Base-by-base conservation (phyloP, 2,888 invertebrate species). In the Hirtodrosophila histrioides region DNA sequence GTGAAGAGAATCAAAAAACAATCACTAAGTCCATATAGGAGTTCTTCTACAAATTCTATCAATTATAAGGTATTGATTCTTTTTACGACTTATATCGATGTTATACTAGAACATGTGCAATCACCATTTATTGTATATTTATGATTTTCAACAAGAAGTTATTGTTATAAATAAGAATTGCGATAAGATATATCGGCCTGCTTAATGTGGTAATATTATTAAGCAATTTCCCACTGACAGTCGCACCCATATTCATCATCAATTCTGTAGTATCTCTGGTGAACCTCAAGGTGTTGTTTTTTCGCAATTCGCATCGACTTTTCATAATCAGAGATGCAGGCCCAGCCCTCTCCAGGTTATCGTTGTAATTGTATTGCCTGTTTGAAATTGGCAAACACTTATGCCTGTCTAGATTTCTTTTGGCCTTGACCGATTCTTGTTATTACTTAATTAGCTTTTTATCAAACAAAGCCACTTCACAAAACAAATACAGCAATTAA, bases 351-450 rank as follows among this genome's bases (percentile, higher is more conserved):
- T 48, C 40, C 48, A 31, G 44, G 29, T 36, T 44, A 44, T 46
- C 41, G 53, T 41, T 46, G 51, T 31, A 31, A 27, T 27, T 27
- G 27, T 27, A 27, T 27, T 27, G 27, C 27, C 6, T 27, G 3
- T 2, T 12, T 41, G 35, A 12, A 36, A 29, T 35, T n/a, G 33
- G 29, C 27, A 51, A 51, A 40, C 37, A 49, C 39, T 51, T 39
- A 45, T 48, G 60, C 44, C 39, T 39, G 23, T 35, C 10, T 36
- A 41, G 51, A 37, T 48, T 51, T 27, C 48, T 62, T 23, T n/a
- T 37, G 43, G 43, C 77, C 80, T 79, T 77, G 80, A 69, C 80
- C 77, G 50, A 64, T 53, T 68, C 62, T 49, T 41, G 17, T 11
- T 41, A 46, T 39, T 49, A 44, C 58, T 66, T 63, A 44, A 53